These are phyloP conservation scores for Octonoba sinensis DNA, from an alignment of 2,888 invertebrate species.

Conservation along the genomic window DNA sequence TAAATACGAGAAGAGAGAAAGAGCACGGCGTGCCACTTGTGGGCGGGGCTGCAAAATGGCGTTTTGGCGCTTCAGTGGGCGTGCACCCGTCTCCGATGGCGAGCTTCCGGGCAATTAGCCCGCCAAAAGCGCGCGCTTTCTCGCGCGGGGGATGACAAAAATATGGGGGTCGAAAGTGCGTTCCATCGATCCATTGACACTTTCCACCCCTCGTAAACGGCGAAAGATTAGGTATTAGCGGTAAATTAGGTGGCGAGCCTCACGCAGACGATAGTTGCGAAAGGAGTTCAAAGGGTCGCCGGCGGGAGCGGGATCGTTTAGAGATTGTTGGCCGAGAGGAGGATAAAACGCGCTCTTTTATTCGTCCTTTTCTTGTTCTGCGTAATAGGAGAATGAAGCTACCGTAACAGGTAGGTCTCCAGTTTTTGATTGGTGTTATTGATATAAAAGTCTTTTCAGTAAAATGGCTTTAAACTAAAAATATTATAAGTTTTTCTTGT, in stretches of 20 bases:
- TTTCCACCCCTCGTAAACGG: slow-evolving; percentile 55
- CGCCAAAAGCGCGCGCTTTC: slow-evolving; percentile 41
- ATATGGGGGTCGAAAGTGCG: slow-evolving; percentile 11
- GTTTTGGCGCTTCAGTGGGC: slow-evolving; percentile 53
- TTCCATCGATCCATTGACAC: slow-evolving; percentile 58
- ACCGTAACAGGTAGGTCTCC: slow-evolving; percentile 9
- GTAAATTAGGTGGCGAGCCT: slow-evolving; percentile 57
- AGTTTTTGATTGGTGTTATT: not conserved
- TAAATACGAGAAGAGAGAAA: not conserved
- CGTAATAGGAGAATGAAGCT: not conserved
- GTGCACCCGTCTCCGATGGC: slow-evolving; percentile 35
- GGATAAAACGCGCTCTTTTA: slow-evolving; percentile 10
- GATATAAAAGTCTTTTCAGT: too few species aligned
- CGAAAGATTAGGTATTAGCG: slow-evolving; percentile 59
- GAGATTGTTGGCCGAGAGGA: slow-evolving; percentile 3
- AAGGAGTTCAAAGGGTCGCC: slow-evolving; percentile 57
- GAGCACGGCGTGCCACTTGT: slow-evolving; percentile 11
- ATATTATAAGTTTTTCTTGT: too few species aligned
- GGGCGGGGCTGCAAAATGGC: slow-evolving; percentile 48
- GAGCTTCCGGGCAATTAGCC: slow-evolving; percentile 55
- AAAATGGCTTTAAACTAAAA: too few species aligned
- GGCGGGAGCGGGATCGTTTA: slow-evolving; percentile 32
- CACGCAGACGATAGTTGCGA: slow-evolving; percentile 39
- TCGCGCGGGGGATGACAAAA: slow-evolving; percentile 10
- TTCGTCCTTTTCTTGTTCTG: not conserved